Conservation (phyloP, 2,888 invertebrate species). For the Lithosia quadra region DNA sequence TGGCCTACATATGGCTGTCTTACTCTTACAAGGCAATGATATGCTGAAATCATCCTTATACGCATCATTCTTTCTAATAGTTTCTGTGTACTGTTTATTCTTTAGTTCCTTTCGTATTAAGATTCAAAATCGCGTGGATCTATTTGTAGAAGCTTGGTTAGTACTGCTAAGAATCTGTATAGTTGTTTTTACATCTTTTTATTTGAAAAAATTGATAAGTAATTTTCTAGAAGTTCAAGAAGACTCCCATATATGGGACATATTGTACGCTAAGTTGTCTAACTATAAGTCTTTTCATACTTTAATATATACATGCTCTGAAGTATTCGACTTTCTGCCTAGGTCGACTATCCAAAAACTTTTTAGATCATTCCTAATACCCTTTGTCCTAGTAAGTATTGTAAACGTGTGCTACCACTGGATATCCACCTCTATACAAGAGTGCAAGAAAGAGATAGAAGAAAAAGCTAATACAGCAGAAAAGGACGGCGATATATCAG, state of each 20-base stretch:
- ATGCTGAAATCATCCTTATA: conserved; percentile 84
- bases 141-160: conserved; percentile 67
- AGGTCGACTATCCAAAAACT: conserved; percentile 83
- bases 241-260: conserved; percentile 91
- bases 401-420: conserved; percentile 73
- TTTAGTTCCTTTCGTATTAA: conserved; percentile 72
- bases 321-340: conserved; percentile 91
- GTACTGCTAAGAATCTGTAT: conserved; percentile 63
- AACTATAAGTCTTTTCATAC: conserved; percentile 91
- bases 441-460: conserved; percentile 49
- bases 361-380: conserved; percentile 86
- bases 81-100: conserved; percentile 71
- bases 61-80: conserved; percentile 76
- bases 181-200: conserved; percentile 62
- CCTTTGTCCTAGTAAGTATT: conserved; percentile 81
- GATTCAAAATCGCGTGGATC: conserved; percentile 64
- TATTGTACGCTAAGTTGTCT: conserved; percentile 90
- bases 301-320: conserved; percentile 91
- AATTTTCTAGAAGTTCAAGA: conserved; percentile 75
- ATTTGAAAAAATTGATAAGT: conserved; percentile 75
- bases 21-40: conserved; percentile 79
- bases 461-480: conserved; percentile 47
- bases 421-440: conserved; percentile 52
- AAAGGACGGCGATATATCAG: conserved; percentile 61
- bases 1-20: conserved; percentile 74